A percentile compares a stretch with the other conserved stretches of the same genome.
These are phyloP conservation scores for Cinclus mexicanus DNA, from an alignment of 2,113 vertebrate species.

Conservation along the genomic window DNA sequence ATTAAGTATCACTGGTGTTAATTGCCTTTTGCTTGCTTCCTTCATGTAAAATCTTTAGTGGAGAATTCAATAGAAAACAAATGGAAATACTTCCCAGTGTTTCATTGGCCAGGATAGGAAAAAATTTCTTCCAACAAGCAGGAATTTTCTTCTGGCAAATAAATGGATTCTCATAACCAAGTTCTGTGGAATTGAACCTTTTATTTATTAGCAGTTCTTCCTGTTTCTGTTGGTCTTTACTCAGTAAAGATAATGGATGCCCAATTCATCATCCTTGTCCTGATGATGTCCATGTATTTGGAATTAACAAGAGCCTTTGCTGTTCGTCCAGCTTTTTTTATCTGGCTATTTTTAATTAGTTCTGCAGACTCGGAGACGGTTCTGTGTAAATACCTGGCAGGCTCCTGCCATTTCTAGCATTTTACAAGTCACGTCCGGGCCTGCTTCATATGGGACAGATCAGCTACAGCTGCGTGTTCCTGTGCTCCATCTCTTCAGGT, in stretches of 20 bases:
- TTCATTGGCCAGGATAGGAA: slow-evolving; percentile 7
- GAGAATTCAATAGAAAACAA: neutral
- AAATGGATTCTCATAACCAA: slow-evolving; percentile 13
- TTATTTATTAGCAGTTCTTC: slow-evolving; percentile 62
- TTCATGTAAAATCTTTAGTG: neutral
- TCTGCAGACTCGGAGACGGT: neutral
- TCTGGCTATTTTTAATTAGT: slow-evolving; percentile 42
- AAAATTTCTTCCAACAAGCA: slow-evolving; percentile 13
- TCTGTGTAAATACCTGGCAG: slow-evolving; percentile 46
- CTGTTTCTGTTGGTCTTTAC: slow-evolving; percentile 28
- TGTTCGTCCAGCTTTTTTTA: slow-evolving; percentile 21
- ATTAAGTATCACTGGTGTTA: neutral
- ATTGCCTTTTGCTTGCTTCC: neutral
- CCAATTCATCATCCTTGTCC: neutral
- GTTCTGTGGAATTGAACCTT: slow-evolving; percentile 36
- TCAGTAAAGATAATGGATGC: slow-evolving; percentile 14
- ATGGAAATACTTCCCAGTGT: slow-evolving; percentile 36
- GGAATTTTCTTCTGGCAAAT: slow-evolving; percentile 57
- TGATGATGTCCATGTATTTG: slow-evolving; percentile 30
- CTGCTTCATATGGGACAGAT: neutral
- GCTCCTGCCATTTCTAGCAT: slow-evolving; percentile 2
- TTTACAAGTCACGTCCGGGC: neutral
- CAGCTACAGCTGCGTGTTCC: neutral
- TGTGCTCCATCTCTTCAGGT: neutral
- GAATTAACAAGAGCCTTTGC: slow-evolving; percentile 28